Evolutionary conservation across 2,888 invertebrate genomes (phyloP).

Genomic region (Zele albiditarsus): DNA sequence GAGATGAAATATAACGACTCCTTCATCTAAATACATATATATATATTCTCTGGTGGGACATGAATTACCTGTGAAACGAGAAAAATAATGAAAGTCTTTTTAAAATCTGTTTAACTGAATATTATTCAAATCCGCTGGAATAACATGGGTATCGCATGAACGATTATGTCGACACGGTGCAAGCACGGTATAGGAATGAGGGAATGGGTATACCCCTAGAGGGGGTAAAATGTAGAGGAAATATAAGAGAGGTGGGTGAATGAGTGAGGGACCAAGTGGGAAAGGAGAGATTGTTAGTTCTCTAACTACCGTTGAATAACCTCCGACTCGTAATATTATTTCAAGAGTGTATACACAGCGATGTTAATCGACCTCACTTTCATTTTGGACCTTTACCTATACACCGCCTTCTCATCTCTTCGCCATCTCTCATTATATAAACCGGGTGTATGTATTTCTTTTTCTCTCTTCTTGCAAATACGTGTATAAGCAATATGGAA

Average conservation of each 20-base stretch:
- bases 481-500: background rate
- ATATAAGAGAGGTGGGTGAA: background rate
- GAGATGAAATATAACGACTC: background rate
- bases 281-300: conserved; percentile 19
- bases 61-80: conserved; percentile 53
- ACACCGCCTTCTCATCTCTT: conserved; percentile 14
- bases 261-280: background rate
- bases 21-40: background rate
- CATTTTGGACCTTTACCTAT: conserved; percentile 9
- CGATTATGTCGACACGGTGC: conserved; percentile 50
- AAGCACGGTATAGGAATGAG: too few relatives aligned
- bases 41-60: background rate
- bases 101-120: conserved; percentile 63
- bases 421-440: background rate
- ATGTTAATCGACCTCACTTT: conserved; percentile 15
- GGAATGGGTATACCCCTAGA: background rate
- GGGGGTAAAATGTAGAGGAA: conserved; percentile 27
- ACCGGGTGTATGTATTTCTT: too few relatives aligned
- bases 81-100: conserved; percentile 59
- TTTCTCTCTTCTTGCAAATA: background rate
- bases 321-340: conserved; percentile 58
- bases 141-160: conserved; percentile 60
- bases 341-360: conserved; percentile 47
- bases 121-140: conserved; percentile 63
- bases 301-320: conserved; percentile 53